These are phyloP conservation scores for Lithobates sylvaticus DNA, from an alignment of 2,797 vertebrate genomes.

Conservation along the genomic window DNA sequence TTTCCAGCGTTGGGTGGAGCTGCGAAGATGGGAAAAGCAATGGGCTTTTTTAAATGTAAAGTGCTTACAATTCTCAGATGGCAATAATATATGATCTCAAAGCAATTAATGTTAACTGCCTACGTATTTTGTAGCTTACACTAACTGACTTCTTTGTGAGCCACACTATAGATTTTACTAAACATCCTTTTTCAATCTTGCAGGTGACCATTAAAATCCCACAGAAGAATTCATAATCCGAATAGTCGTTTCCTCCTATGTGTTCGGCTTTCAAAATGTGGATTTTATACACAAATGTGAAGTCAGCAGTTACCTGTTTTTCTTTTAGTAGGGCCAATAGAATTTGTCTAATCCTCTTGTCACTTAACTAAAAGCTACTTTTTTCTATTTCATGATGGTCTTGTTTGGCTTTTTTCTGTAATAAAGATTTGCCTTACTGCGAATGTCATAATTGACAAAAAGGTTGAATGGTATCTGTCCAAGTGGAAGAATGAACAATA, in stretches of 20 bases:
- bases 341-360: background rate
- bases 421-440: background rate
- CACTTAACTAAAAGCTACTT: background rate
- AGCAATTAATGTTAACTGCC: no score
- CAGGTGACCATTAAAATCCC: constrained; percentile 91
- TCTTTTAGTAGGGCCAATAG: background rate
- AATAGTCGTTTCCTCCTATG: background rate
- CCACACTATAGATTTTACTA: no score
- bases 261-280: background rate
- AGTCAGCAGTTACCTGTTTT: background rate
- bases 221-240: constrained; percentile 90
- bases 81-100: no score
- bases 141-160: no score
- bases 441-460: background rate
- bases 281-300: no score
- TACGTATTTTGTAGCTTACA: no score
- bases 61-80: background rate
- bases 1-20: no score
- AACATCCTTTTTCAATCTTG: background rate
- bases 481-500: background rate
- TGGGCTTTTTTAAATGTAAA: no score
- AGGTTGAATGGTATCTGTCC: background rate
- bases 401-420: background rate
- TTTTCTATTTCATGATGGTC: background rate
- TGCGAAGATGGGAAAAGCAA: no score